A percentile compares a stretch with the other conserved stretches of the same genome.
These are phyloP conservation scores for Capromys pilorides DNA, from an alignment of 2,797 vertebrate species.

Conservation along the genomic window DNA sequence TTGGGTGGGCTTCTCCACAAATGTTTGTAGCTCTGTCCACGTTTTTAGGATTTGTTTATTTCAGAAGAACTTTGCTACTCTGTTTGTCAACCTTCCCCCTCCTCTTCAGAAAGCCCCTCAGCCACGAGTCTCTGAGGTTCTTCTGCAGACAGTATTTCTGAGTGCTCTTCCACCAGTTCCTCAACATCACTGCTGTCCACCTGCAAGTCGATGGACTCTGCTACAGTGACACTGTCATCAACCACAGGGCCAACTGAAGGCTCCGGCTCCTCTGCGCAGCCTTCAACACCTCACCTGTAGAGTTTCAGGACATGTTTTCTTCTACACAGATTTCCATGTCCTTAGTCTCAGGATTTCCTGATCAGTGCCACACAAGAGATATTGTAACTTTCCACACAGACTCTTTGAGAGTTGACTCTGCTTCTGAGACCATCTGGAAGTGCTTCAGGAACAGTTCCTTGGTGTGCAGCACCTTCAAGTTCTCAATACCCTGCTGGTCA, in stretches of 20 bases:
- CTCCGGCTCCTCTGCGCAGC: not conserved
- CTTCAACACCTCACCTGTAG: not conserved
- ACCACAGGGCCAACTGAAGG: not conserved
- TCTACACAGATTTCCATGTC: not conserved
- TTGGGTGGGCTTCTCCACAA: not conserved
- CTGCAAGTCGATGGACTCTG: not conserved
- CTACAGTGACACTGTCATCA: not conserved
- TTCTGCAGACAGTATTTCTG: not conserved
- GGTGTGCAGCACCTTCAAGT: not conserved
- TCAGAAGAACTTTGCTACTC: not conserved
- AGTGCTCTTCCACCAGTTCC: not conserved
- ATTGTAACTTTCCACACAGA: not conserved
- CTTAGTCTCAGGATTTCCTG: not conserved
- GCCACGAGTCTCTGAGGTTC: not conserved
- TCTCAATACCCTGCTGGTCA: not conserved
- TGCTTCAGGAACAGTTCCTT: not conserved
- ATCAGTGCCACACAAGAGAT: not conserved
- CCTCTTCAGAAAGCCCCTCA: not conserved
- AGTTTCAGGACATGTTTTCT: not conserved
- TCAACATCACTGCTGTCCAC: not conserved
- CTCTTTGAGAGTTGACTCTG: not conserved
- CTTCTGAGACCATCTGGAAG: not conserved
- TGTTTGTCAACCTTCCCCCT: not conserved
- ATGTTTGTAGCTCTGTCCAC: not conserved
- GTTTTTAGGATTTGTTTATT: not conserved